phyloP scores from a whole-genome alignment of 1,140 invertebrate species.

The Whitmania pigra region DNA sequence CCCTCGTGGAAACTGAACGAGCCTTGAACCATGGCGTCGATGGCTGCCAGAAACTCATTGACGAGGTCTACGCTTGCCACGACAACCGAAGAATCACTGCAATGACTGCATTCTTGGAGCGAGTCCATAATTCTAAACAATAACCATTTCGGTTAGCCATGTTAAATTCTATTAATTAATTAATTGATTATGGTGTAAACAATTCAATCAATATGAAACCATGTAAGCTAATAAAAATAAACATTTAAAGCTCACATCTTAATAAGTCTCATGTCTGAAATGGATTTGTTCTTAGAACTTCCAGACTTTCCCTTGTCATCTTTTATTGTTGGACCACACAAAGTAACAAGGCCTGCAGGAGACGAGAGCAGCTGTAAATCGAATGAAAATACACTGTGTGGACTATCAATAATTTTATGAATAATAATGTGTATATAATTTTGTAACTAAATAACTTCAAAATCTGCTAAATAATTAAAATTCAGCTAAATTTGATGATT shows the following conservation, averaged over 20 bases:
- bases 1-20: conserved; percentile 26
- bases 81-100: conserved; percentile 56
- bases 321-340: conserved; percentile 54
- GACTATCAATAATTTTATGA: no score
- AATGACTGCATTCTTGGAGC: conserved; percentile 67
- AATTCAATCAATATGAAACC: not conserved
- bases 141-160: not conserved
- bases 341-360: conserved; percentile 57
- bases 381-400: not conserved
- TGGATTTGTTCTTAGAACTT: conserved; percentile 48
- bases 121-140: conserved; percentile 68
- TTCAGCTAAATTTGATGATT: no score
- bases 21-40: conserved; percentile 59
- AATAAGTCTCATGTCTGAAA: conserved; percentile 64
- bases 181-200: not conserved
- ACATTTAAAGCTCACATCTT: conserved; percentile 55
- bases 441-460: no score
- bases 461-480: no score
- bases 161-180: not conserved
- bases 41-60: conserved; percentile 62
- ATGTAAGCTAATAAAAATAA: conserved; percentile 12
- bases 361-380: conserved; percentile 51
- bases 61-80: conserved; percentile 69
- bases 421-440: no score
- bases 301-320: conserved; percentile 56